Evolutionary conservation across 2,888 invertebrate genomes (phyloP).

Genomic region (Acheta domesticus): DNA sequence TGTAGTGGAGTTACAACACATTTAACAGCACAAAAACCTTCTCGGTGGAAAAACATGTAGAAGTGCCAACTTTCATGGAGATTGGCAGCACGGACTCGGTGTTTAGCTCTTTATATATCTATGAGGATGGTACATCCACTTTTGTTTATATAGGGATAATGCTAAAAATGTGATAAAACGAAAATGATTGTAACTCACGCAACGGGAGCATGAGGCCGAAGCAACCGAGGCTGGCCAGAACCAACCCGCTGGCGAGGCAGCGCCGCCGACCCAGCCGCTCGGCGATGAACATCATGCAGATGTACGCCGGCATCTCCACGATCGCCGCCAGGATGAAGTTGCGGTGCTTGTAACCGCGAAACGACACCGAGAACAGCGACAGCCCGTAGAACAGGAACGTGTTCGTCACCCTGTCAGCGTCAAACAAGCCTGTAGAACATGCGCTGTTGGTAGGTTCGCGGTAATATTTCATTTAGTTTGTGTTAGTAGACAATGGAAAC

Average conservation of each 20-base stretch:
- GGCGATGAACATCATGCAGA: constrained; percentile 44
- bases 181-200: background rate
- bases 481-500: no score
- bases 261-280: constrained; percentile 36
- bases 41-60: no score
- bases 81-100: no score
- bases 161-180: no score
- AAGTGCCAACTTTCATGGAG: no score
- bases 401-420: constrained; percentile 36
- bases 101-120: no score
- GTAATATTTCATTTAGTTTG: no score
- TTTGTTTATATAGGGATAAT: no score
- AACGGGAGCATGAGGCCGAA: constrained; percentile 51
- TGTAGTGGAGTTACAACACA: no score
- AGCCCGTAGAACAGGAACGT: constrained; percentile 42
- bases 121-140: no score
- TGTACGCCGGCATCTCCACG: constrained; percentile 41
- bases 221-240: constrained; percentile 46
- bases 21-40: no score
- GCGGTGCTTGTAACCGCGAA: constrained; percentile 40
- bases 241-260: constrained; percentile 37
- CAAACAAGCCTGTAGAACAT: constrained; percentile 33
- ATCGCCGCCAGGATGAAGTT: constrained; percentile 39
- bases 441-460: background rate
- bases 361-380: constrained; percentile 40